Percentiles rank a stretch among this genome's conserved stretches.
Evolutionary conservation across 2,888 invertebrate species (phyloP).

Genomic region (Cerceris rybyensis): DNA sequence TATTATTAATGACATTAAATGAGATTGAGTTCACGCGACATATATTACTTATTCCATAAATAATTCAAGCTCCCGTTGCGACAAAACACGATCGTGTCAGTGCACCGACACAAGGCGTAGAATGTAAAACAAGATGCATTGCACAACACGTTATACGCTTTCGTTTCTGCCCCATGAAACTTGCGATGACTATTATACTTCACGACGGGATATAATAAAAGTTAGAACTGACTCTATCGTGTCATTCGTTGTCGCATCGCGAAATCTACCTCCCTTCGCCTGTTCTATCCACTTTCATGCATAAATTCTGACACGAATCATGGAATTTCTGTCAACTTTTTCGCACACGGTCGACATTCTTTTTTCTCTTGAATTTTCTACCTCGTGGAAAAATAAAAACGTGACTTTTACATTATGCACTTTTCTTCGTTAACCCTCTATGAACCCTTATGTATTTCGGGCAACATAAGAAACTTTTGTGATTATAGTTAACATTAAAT

Average conservation of each 20-base stretch:
- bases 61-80: constrained; percentile 11
- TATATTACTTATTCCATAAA: not conserved
- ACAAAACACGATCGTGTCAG: not conserved
- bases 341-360: no score
- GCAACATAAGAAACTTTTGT: no score
- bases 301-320: not conserved
- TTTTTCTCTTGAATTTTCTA: no score
- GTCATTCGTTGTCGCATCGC: not conserved
- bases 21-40: constrained; percentile 1
- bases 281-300: not conserved
- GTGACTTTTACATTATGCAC: no score
- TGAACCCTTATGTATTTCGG: no score
- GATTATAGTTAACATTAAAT: no score
- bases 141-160: constrained; percentile 1
- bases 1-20: not conserved
- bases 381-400: no score
- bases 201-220: not conserved
- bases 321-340: not conserved
- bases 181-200: not conserved
- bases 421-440: no score
- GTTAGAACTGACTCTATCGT: not conserved
- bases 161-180: constrained; percentile 1
- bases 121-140: not conserved
- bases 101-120: not conserved
- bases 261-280: not conserved